A percentile compares a stretch with the other conserved stretches of the same genome.
phyloP scores from a whole-genome alignment of 1,140 invertebrate genomes.

The Choristoneura fumiferana region DNA sequence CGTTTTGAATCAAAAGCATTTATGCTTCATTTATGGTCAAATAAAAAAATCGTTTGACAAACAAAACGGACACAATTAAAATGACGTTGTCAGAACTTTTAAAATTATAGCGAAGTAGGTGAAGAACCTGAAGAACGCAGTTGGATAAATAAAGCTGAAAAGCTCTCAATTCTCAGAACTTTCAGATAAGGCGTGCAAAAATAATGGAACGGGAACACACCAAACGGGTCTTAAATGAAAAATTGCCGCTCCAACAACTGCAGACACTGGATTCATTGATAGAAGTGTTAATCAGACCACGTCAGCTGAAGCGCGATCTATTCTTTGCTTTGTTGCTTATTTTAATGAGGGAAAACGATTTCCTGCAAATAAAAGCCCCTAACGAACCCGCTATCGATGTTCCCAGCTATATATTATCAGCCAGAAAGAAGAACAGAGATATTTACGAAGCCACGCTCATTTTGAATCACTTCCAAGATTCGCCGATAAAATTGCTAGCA shows the following conservation, averaged over 20 bases:
- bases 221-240: slow-evolving; percentile 30
- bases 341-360: slow-evolving; percentile 46
- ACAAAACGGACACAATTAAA: no score
- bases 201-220: slow-evolving; percentile 8
- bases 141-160: no score
- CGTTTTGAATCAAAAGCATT: no score
- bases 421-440: slow-evolving; percentile 21
- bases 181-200: not conserved
- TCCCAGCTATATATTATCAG: slow-evolving; percentile 31
- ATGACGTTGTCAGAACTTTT: no score
- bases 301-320: slow-evolving; percentile 39
- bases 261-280: slow-evolving; percentile 37
- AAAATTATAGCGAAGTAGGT: no score
- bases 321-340: slow-evolving; percentile 43
- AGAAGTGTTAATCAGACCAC: slow-evolving; percentile 47
- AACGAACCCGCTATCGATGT: slow-evolving; percentile 21
- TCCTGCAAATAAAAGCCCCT: slow-evolving; percentile 33
- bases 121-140: no score
- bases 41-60: no score
- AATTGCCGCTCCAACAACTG: slow-evolving; percentile 33
- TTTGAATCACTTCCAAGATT: slow-evolving; percentile 28
- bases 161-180: no score
- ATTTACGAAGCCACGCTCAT: slow-evolving; percentile 29
- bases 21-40: no score
- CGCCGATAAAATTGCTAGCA: slow-evolving; percentile 36